Conservation (phyloP, 2,888 invertebrate species). For the Macrosoma leucophasiata region DNA sequence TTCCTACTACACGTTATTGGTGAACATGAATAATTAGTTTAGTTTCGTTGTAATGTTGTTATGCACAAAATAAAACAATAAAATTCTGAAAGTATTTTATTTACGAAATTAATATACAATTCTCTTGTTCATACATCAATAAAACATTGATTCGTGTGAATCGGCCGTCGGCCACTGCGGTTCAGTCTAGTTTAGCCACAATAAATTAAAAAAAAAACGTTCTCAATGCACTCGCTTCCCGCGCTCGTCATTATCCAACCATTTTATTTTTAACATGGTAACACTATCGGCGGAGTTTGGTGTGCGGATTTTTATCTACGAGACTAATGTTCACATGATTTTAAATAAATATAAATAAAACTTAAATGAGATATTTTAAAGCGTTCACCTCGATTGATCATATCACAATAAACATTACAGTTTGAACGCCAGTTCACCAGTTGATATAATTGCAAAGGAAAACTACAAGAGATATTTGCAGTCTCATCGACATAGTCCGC, state of each 20-base stretch:
- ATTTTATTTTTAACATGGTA: conserved; percentile 1
- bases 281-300: conserved; percentile 13
- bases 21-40: conserved; percentile 54
- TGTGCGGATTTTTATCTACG: no score
- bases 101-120: conserved; percentile 74
- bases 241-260: conserved; percentile 4
- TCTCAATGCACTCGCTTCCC: conserved; percentile 12
- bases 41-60: conserved; percentile 2
- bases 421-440: no score
- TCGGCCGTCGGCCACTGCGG: conserved; percentile 41
- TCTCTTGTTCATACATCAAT: conserved; percentile 62
- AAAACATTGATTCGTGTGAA: conserved; percentile 51
- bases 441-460: no score
- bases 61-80: conserved; percentile 29
- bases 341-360: no score
- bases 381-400: no score
- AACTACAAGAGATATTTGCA: no score
- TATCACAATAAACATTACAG: no score
- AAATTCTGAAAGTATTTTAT: conserved; percentile 65
- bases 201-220: conserved; percentile 33
- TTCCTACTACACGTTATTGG: conserved; percentile 61
- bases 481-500: no score
- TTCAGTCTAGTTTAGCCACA: conserved; percentile 47
- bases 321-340: no score
- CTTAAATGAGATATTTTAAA: no score